These are phyloP conservation scores for Anticlea derivata DNA, from an alignment of 2,888 invertebrate species.

Conservation along the genomic window DNA sequence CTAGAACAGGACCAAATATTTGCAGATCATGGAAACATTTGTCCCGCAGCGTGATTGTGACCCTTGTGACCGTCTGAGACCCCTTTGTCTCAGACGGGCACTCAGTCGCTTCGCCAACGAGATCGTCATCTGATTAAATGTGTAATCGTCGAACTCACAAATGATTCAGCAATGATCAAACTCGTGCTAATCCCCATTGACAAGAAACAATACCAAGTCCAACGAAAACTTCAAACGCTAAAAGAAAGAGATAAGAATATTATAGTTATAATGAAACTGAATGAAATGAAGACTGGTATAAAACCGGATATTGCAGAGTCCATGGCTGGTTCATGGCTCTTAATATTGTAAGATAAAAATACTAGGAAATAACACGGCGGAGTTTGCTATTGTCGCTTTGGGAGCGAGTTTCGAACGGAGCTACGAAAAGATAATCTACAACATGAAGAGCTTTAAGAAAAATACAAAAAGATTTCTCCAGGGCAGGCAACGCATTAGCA, in stretches of 20 bases:
- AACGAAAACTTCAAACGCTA: constrained; percentile 45
- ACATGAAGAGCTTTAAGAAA: no score
- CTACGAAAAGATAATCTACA: background rate
- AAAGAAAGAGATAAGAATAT: constrained; percentile 56
- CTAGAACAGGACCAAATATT: no score
- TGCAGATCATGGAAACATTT: no score
- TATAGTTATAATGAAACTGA: constrained; percentile 51
- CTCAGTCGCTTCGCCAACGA: no score
- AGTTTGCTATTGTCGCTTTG: constrained; percentile 44
- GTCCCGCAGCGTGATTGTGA: no score
- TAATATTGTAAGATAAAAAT: constrained; percentile 53
- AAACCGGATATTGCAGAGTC: constrained; percentile 27
- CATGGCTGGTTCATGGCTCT: constrained; percentile 28
- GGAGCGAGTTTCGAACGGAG: constrained; percentile 24
- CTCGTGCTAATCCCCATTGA: background rate
- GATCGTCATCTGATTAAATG: no score
- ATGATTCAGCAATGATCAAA: background rate
- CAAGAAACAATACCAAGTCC: constrained; percentile 32
- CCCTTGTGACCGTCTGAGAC: no score
- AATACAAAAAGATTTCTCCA: no score
- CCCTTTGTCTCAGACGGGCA: no score
- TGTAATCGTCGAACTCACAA: no score
- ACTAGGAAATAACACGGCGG: constrained; percentile 36
- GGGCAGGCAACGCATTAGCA: no score
- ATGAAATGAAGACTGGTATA: constrained; percentile 31